Conservation (phyloP, 2,113 vertebrate species). For the Charina bottae region DNA sequence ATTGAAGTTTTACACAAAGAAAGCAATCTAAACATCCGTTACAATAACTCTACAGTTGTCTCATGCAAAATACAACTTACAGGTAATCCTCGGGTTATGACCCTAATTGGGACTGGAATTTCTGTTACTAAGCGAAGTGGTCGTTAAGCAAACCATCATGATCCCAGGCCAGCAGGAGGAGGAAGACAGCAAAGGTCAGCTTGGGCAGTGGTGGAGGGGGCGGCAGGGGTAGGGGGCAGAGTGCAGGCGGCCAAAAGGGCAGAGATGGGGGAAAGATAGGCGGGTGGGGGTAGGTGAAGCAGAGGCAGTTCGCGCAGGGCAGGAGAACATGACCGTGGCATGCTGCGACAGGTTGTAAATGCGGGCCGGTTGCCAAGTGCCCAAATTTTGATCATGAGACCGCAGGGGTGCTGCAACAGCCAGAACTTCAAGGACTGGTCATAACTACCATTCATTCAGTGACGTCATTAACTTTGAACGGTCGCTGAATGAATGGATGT, state of each 20-base stretch:
- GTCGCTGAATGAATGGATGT: background rate
- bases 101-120: background rate
- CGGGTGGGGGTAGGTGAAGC: background rate
- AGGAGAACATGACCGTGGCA: background rate
- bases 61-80: background rate
- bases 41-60: background rate
- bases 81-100: background rate
- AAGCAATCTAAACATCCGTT: background rate
- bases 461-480: background rate
- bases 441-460: background rate
- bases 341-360: background rate
- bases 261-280: background rate
- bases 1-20: background rate
- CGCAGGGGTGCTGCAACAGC: background rate
- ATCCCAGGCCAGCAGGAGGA: background rate
- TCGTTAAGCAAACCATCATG: background rate
- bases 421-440: background rate
- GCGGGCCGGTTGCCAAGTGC: background rate
- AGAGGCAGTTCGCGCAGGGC: background rate
- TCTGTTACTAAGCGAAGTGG: background rate
- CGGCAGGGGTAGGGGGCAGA: background rate
- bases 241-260: background rate
- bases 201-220: background rate
- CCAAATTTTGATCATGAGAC: background rate
- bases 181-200: background rate